Conservation (phyloP, 1,140 invertebrate genomes). For the Aphidius ervi region DNA sequence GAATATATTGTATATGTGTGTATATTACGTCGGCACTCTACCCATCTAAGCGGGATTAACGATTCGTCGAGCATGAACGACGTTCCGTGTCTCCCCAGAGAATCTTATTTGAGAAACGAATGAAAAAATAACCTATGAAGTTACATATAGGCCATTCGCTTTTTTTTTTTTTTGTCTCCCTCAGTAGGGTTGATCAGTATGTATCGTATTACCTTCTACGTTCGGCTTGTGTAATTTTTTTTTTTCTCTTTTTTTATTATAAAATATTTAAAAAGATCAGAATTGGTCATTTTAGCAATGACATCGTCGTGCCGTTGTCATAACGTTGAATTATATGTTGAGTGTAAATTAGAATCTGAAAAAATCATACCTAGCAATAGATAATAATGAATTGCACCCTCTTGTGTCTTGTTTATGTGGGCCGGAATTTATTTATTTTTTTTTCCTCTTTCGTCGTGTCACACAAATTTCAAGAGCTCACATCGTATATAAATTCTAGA, state of each 20-base stretch:
- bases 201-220: no score
- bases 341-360: background rate
- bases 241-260: background rate
- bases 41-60: constrained; percentile 22
- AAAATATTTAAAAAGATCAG: constrained; percentile 18
- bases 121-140: constrained; percentile 6
- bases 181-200: no score
- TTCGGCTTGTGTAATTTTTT: no score
- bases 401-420: no score
- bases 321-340: background rate
- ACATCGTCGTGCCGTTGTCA: background rate
- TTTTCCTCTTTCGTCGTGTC: no score
- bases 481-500: no score
- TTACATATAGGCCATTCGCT: background rate
- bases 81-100: background rate
- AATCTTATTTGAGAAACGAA: constrained; percentile 16
- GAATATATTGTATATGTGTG: background rate
- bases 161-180: background rate
- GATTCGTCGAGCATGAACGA: constrained; percentile 18
- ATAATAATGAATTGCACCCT: background rate
- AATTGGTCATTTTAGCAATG: constrained; percentile 17
- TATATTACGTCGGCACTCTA: constrained; percentile 4
- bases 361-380: background rate
- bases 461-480: no score
- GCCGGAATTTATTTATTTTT: no score